Base-by-base conservation (phyloP, 2,113 vertebrate genomes). In the Terrapene triunguis region DNA sequence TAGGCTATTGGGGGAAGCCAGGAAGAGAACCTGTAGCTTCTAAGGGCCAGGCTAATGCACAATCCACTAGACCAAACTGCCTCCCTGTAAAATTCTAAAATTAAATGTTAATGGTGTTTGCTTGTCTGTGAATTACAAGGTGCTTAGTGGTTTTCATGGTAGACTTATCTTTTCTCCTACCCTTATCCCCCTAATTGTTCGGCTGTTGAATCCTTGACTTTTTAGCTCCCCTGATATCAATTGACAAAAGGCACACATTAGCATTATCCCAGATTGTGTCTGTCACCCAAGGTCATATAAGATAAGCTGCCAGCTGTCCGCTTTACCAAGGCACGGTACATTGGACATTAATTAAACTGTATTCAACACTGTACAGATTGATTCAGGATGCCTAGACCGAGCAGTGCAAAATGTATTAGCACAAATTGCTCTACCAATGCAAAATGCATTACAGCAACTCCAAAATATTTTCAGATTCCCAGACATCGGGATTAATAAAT, bases 181-280 rank as follows among this genome's bases (percentile, higher is more conserved):
- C 94, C 89, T 83, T 57, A 95, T 97, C 93, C 96, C 85, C 6
- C 94, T 97, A 35, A 93, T 96, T 93, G 1, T 84, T n/a, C 0
- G 38, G 24, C 62, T 10, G 87, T 24, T 7, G 87, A 93, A 93
- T 94, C 92, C 83, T 94, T 89, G 97, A 78, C 95, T 96, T 95
- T 96, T 78, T 29, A 83, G 92, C 89, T n/a, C 54, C 50, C 95
- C 50, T 3, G 0, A 51, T 76, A 51, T 90, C 87, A 51, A 11
- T 57, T 84, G 95, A 96, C 97, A 97, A 95, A 97, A 96, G 96
- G n/a, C 90, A 84, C 95, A 80, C 80, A 80, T 95, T 17, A 94
- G 90, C 35, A 0, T 50, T 80, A 93, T 86, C 95, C 93, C 90
- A 80, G 94, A 21, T 47, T n/a, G 95, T 87, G 96, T 91, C 96